Evolutionary conservation across 2,888 invertebrate genomes (phyloP), one percentile per base, ranked within the genome.

Genomic region (Brachynemurus nebulosus): DNA sequence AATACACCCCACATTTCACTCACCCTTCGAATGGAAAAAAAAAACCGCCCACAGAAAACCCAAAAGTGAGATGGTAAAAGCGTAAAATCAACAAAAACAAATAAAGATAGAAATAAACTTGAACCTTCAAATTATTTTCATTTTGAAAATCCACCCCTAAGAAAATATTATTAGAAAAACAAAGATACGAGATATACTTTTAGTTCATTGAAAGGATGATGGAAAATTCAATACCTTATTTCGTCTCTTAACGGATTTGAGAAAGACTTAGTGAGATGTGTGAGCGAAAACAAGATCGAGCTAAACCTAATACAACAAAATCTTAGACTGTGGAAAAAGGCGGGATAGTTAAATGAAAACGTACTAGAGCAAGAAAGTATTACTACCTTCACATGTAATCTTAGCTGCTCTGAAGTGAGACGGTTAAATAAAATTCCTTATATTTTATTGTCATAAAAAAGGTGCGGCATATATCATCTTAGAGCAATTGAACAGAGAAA

Each of bases 381-480:
- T n/a, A 2, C 9, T 27, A 12, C 27, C 14, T 30, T 30, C 30
- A 30, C 27, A 5, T n/a, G 30, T n/a, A n/a, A n/a, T n/a, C n/a
- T n/a, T n/a, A n/a, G n/a, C n/a, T n/a, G n/a, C n/a, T n/a, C n/a
- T n/a, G n/a, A n/a, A n/a, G n/a, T n/a, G n/a, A n/a, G n/a, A n/a
- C n/a, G n/a, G 14, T 27, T 27, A 4, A 12, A 30, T 30, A 30
- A 30, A 30, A 30, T 30, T 30, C 30, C 30, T 30, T 30, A 17
- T 16, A 33, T 37, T 37, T 37, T 37, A 20, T 37, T 37, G 20
- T 37, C 20, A 37, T 37, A 37, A 37, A 37, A 37, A 37, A 37
- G 37, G 37, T 37, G 18, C 37, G 12, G 8, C 8, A 37, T 37
- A 37, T 37, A 37, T 37, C 37, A 20, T 37, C 37, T 37, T 37